These are phyloP conservation scores for Oreochromis tanganicae DNA, from an alignment of 2,113 vertebrate species.

Conservation along the genomic window DNA sequence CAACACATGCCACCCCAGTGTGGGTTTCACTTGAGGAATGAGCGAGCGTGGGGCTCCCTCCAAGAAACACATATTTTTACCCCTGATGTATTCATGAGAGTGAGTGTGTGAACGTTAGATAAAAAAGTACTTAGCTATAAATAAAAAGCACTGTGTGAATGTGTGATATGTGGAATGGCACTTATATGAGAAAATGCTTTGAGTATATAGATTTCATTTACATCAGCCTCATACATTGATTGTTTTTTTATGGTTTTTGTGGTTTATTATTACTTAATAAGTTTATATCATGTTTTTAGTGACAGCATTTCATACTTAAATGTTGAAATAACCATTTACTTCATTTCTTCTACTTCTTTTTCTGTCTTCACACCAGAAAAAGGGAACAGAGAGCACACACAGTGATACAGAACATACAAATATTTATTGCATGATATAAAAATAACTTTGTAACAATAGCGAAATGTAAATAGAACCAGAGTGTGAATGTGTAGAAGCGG, in stretches of 20 bases:
- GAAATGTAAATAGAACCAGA: background rate
- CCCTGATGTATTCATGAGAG: background rate
- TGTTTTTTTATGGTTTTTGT: too few species aligned
- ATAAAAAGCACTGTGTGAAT: background rate
- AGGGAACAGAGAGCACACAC: background rate
- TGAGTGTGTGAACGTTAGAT: background rate
- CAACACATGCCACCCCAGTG: background rate
- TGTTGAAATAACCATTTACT: too few species aligned
- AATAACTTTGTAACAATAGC: background rate
- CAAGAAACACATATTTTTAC: background rate
- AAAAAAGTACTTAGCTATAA: background rate
- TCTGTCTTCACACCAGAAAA: too few species aligned
- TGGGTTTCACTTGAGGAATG: background rate
- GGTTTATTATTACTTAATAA: too few species aligned
- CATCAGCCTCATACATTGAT: too few species aligned
- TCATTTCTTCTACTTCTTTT: too few species aligned
- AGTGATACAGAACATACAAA: background rate
- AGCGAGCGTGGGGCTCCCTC: accelerated
- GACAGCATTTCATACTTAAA: too few species aligned
- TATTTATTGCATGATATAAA: background rate
- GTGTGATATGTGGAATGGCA: background rate
- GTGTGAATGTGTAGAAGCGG: background rate
- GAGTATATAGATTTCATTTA: background rate
- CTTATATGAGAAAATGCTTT: background rate
- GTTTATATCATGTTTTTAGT: too few species aligned